These are phyloP conservation scores for Drosophila hydei DNA, from an alignment of 1,140 invertebrate species.

Conservation along the genomic window DNA sequence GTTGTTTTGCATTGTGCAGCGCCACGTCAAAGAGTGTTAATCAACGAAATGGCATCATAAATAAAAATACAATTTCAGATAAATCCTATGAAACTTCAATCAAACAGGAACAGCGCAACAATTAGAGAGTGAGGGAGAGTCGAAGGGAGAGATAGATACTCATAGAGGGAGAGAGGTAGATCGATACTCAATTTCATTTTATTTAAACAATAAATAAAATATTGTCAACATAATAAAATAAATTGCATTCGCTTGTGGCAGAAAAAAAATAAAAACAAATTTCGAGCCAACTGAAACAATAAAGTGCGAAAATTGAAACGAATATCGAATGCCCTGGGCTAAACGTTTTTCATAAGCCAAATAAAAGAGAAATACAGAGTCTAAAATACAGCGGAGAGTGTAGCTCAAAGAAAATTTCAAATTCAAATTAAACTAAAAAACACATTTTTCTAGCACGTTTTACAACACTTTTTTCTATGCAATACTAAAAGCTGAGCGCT, in stretches of 20 bases:
- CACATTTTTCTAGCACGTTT: too few species aligned
- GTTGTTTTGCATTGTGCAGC: background rate
- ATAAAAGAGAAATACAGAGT: background rate
- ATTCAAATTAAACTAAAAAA: background rate
- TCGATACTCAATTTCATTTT: slow-evolving; percentile 39
- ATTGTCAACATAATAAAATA: slow-evolving; percentile 61
- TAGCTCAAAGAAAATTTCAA: too few species aligned
- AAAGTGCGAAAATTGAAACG: background rate
- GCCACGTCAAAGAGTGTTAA: slow-evolving; percentile 73
- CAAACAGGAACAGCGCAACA: slow-evolving; percentile 63
- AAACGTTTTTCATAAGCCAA: background rate
- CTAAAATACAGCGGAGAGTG: too few species aligned
- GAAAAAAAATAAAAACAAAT: slow-evolving; percentile 1
- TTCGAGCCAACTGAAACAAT: slow-evolving; percentile 7
- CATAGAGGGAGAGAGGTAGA: background rate
- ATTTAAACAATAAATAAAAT: slow-evolving; percentile 71
- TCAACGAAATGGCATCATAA: slow-evolving; percentile 81
- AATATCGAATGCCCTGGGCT: background rate
- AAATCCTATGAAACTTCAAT: slow-evolving; percentile 78
- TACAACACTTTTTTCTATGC: too few species aligned
- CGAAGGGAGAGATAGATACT: background rate
- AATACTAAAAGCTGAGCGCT: too few species aligned
- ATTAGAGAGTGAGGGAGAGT: slow-evolving; percentile 6
- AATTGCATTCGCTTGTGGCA: slow-evolving; percentile 29
- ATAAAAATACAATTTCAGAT: slow-evolving; percentile 79